Percentiles rank a stretch among this genome's conserved stretches.
phyloP scores from a whole-genome alignment of 2,113 vertebrate genomes.

The Cyphomyrus plagiostoma region DNA sequence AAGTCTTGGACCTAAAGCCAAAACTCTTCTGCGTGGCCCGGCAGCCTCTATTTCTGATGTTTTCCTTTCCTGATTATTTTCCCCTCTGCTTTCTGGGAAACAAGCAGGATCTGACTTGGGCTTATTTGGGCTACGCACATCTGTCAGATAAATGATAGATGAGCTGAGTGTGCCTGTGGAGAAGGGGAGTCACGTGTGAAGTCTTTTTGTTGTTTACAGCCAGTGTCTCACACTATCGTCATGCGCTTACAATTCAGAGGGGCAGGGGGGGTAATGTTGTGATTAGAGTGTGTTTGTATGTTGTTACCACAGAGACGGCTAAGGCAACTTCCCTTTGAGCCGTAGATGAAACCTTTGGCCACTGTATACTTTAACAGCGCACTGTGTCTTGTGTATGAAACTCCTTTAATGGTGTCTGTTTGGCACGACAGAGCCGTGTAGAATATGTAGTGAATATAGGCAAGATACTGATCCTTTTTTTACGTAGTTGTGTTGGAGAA shows the following conservation, averaged over 20 bases:
- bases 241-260: neutral
- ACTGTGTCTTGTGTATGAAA: neutral
- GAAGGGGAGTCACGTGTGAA: neutral
- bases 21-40: neutral
- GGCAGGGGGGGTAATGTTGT: neutral
- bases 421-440: neutral
- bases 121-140: neutral
- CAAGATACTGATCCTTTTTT: neutral
- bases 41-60: neutral
- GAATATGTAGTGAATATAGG: neutral
- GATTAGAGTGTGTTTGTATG: conserved; percentile 11
- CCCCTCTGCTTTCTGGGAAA: neutral
- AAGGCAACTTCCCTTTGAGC: neutral
- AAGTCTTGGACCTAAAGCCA: neutral
- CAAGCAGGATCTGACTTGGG: neutral
- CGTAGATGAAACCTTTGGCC: neutral
- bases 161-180: neutral
- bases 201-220: neutral
- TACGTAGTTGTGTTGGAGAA: neutral
- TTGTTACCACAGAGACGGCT: conserved; percentile 21
- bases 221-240: neutral
- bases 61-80: neutral
- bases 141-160: neutral
- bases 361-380: neutral
- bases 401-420: neutral